Evolutionary conservation across 1,140 invertebrate genomes (phyloP).

Genomic region (Cydia splendana): DNA sequence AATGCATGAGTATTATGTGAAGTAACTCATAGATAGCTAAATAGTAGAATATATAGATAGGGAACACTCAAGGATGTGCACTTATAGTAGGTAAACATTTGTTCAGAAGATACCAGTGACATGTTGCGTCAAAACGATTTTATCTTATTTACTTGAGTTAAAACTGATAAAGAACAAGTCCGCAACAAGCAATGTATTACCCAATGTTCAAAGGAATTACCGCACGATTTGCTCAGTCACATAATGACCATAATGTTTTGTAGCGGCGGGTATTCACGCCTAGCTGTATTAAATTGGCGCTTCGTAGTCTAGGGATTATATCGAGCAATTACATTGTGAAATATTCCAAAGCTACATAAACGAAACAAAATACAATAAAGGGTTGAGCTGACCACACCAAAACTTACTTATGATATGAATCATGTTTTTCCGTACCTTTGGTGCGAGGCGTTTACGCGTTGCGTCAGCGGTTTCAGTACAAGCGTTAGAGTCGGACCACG

Average conservation of each 20-base stretch:
- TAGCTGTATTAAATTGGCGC: not conserved
- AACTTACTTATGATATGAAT: too few species aligned
- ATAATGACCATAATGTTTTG: too few species aligned
- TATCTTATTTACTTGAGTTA: conserved; percentile 22
- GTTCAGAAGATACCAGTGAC: not conserved
- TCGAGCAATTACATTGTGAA: not conserved
- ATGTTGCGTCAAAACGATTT: not conserved
- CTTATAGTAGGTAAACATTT: not conserved
- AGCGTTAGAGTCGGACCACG: not conserved
- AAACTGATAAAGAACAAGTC: conserved; percentile 15
- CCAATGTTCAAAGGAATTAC: not conserved
- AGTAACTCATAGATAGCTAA: too few species aligned
- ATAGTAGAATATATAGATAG: too few species aligned
- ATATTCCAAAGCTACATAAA: not conserved
- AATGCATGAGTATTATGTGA: too few species aligned
- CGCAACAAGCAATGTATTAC: not conserved
- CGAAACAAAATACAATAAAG: not conserved
- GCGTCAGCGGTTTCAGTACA: too few species aligned
- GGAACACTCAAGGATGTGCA: not conserved
- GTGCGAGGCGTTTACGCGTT: too few species aligned
- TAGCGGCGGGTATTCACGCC: not conserved
- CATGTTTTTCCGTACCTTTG: too few species aligned
- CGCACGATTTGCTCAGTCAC: not conserved
- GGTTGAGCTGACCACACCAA: too few species aligned
- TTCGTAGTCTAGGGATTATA: not conserved